Conservation (phyloP, 2,797 vertebrate genomes). For the Lepus oiostolus region DNA sequence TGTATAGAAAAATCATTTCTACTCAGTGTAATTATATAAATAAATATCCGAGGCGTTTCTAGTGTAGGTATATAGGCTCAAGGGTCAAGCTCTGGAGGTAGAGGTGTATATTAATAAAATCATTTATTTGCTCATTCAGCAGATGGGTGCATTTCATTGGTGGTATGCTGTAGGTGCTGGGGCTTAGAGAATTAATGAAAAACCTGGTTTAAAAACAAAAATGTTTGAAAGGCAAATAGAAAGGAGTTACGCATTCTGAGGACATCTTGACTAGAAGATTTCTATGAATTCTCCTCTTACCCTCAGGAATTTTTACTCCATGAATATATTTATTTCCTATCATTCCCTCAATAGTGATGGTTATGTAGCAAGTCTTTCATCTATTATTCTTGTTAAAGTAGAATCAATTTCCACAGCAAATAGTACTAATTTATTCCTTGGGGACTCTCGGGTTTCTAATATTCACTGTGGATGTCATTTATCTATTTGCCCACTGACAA, state of each 20-base stretch:
- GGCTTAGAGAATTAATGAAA: neutral
- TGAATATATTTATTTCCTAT: conserved; percentile 23
- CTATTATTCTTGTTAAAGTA: neutral
- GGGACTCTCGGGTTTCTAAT: neutral
- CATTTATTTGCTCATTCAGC: neutral
- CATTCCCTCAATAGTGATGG: neutral
- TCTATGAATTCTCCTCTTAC: neutral
- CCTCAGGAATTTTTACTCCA: neutral
- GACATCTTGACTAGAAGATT: neutral
- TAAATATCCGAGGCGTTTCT: neutral
- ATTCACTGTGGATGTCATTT: conserved; percentile 25
- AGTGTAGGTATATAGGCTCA: neutral
- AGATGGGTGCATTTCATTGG: neutral
- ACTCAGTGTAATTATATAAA: neutral
- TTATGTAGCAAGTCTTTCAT: neutral
- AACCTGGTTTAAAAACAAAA: conserved; percentile 22
- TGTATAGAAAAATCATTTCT: neutral
- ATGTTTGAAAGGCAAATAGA: neutral
- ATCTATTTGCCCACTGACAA: neutral
- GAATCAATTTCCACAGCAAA: conserved; percentile 23
- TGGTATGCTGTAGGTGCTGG: neutral
- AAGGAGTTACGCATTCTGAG: neutral
- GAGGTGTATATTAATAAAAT: neutral
- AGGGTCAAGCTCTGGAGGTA: neutral
- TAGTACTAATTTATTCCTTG: conserved; percentile 38